Conservation (phyloP, 2,797 vertebrate genomes). For the Lacerta bilineata region DNA sequence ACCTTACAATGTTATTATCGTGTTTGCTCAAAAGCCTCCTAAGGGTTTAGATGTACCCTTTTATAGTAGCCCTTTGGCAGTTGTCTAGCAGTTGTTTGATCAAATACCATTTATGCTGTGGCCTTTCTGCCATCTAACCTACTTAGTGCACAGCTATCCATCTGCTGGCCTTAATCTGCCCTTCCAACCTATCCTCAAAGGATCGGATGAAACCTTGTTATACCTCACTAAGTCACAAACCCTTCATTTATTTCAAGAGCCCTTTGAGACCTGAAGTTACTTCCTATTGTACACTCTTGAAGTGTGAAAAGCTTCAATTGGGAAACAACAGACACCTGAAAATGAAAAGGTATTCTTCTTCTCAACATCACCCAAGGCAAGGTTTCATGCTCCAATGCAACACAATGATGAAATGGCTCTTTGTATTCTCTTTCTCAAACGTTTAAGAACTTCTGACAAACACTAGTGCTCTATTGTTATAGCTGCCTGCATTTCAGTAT, state of each 20-base stretch:
- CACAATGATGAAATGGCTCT: background rate
- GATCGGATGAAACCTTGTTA: slow-evolving; percentile 51
- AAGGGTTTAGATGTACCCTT: slow-evolving; percentile 31
- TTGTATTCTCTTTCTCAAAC: background rate
- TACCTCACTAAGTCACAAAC: slow-evolving; percentile 46
- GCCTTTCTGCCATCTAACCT: slow-evolving; percentile 52
- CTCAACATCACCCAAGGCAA: background rate
- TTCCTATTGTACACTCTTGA: slow-evolving; percentile 49
- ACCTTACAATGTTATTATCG: slow-evolving; percentile 37
- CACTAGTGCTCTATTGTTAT: background rate
- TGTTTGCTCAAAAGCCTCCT: slow-evolving; percentile 57
- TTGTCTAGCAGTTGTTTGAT: slow-evolving; percentile 47
- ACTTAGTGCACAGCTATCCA: slow-evolving; percentile 52
- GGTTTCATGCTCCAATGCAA: background rate
- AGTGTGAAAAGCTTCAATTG: slow-evolving; percentile 18
- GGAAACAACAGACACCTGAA: slow-evolving; percentile 53
- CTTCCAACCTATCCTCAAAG: slow-evolving; percentile 53
- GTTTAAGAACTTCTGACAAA: background rate
- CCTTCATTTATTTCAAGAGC: slow-evolving; percentile 55
- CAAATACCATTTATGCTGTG: slow-evolving; percentile 51
- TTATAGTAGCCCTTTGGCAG: background rate
- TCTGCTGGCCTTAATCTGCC: slow-evolving; percentile 57
- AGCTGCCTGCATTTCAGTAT: background rate
- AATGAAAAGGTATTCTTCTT: slow-evolving; percentile 13
- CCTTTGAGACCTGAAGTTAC: slow-evolving; percentile 11